These are phyloP conservation scores for Hydractinia echinata DNA, from an alignment of 30 jellyfish, hydroid and myxozoan species.

Conservation along the genomic window DNA sequence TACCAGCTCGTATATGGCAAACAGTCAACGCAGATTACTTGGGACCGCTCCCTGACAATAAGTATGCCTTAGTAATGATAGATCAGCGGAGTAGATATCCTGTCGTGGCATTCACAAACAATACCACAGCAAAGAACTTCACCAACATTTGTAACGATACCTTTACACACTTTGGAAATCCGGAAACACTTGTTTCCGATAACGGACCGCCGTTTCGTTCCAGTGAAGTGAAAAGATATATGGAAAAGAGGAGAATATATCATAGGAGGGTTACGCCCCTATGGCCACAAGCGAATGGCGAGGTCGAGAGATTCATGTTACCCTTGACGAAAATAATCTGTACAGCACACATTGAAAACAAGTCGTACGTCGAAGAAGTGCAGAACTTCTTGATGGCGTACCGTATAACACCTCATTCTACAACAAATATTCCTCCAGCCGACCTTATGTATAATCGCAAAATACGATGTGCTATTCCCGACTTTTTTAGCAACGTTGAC, in stretches of 20 bases:
- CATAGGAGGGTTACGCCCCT: constrained; percentile 15
- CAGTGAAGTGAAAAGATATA: neutral
- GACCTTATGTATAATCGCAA: too few species aligned
- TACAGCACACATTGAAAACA: constrained; percentile 18
- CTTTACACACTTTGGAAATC: constrained; percentile 14
- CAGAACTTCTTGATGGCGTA: constrained; percentile 18
- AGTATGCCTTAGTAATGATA: too few species aligned
- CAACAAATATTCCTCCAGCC: too few species aligned
- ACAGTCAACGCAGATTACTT: too few species aligned
- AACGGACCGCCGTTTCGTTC: constrained; percentile 18
- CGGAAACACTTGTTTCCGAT: constrained; percentile 3
- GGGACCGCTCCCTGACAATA: too few species aligned
- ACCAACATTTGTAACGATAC: neutral
- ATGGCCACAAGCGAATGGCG: constrained; percentile 31
- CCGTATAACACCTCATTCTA: too few species aligned
- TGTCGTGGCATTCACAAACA: too few species aligned
- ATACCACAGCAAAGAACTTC: too few species aligned
- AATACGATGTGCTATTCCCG: too few species aligned
- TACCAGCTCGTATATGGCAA: too few species aligned
- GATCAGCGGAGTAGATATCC: too few species aligned
- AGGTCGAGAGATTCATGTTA: constrained; percentile 5
- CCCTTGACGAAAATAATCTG: constrained; percentile 6
- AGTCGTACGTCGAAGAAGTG: neutral
- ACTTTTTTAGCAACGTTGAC: too few species aligned
- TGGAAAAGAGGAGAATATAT: constrained; percentile 4